Percentiles rank a stretch among this genome's conserved stretches.
phyloP scores from a whole-genome alignment of 2,113 vertebrate species.

The Phoxinus phoxinus region DNA sequence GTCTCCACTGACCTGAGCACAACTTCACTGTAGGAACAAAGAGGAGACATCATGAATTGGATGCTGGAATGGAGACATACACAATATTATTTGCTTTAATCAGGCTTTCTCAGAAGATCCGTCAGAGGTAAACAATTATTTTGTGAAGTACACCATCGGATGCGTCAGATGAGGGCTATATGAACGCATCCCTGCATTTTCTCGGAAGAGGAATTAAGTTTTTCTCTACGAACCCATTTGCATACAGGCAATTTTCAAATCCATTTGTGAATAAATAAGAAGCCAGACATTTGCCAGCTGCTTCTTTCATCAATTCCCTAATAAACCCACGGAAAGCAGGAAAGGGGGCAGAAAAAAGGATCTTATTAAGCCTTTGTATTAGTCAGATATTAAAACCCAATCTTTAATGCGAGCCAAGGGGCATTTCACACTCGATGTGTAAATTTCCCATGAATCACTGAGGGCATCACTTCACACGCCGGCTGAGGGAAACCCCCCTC shows the following conservation, averaged over 20 bases:
- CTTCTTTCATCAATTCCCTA: constrained; percentile 56
- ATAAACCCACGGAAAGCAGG: constrained; percentile 49
- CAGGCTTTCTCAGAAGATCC: background rate
- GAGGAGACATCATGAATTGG: background rate
- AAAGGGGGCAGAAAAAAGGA: constrained; percentile 43
- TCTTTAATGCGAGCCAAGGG: constrained; percentile 56
- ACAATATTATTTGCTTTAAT: background rate
- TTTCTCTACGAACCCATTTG: constrained; percentile 45
- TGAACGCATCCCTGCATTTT: background rate
- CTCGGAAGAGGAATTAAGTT: constrained; percentile 35
- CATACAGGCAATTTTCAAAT: constrained; percentile 56
- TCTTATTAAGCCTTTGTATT: constrained; percentile 61
- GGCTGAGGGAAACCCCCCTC: constrained; percentile 59
- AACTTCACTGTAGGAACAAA: background rate
- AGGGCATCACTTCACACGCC: constrained; percentile 51
- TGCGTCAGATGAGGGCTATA: constrained; percentile 19
- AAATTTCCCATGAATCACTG: constrained; percentile 59
- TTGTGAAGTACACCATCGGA: constrained; percentile 4
- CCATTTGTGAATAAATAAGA: constrained; percentile 51
- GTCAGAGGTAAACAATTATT: constrained; percentile 30
- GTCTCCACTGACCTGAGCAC: constrained; percentile 13
- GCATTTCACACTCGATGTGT: constrained; percentile 54
- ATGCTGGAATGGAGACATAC: background rate
- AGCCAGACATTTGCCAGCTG: constrained; percentile 46
- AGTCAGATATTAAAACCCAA: constrained; percentile 62